Conservation (phyloP, 2,888 invertebrate genomes). For the Chrysina gloriosa region DNA sequence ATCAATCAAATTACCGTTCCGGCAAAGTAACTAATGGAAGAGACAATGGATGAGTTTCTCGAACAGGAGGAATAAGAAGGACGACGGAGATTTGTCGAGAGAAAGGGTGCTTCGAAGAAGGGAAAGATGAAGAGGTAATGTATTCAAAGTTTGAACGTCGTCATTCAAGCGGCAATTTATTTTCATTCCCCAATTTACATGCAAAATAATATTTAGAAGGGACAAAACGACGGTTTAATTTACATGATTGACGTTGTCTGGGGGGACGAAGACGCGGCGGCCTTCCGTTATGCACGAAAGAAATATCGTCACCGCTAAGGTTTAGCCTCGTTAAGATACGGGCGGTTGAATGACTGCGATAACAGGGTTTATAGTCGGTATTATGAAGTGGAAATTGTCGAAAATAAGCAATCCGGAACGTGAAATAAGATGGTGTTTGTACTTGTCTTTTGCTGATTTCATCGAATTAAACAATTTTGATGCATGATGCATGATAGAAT, state of each 20-base stretch:
- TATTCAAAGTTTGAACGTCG: slow-evolving; percentile 32
- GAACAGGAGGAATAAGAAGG: neutral
- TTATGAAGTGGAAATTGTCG: too few relatives aligned
- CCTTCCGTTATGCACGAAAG: neutral
- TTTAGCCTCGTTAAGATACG: neutral
- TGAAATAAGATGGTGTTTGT: too few relatives aligned
- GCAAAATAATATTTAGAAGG: slow-evolving; percentile 38
- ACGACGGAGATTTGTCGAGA: neutral
- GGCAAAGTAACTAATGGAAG: slow-evolving; percentile 9
- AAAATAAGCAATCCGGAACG: too few relatives aligned
- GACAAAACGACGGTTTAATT: slow-evolving; percentile 37
- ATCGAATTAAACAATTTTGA: too few relatives aligned
- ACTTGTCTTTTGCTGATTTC: too few relatives aligned
- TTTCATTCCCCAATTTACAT: slow-evolving; percentile 39
- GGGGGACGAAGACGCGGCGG: neutral
- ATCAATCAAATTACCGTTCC: slow-evolving; percentile 37
- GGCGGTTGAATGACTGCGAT: neutral
- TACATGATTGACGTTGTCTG: slow-evolving; percentile 36
- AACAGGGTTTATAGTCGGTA: too few relatives aligned
- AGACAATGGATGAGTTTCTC: slow-evolving; percentile 14
- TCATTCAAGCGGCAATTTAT: slow-evolving; percentile 38
- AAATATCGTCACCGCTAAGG: neutral
- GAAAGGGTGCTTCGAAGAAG: neutral
- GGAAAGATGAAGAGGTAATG: slow-evolving; percentile 30
- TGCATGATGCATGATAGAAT: too few relatives aligned